phyloP scores from a whole-genome alignment of 2,113 vertebrate species.

The Halichoeres trimaculatus region DNA sequence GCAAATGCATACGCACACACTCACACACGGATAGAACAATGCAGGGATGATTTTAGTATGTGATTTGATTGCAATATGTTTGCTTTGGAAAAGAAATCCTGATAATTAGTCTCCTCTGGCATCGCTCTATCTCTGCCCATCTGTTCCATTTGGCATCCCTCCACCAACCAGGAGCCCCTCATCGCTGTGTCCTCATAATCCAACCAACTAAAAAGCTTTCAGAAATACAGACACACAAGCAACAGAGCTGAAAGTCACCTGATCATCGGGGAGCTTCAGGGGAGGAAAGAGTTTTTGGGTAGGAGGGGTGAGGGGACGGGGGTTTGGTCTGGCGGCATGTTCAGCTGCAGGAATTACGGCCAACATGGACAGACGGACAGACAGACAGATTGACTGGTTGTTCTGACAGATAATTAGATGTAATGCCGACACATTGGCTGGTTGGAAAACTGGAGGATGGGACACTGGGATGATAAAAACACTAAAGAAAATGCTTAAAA shows the following conservation, averaged over 20 bases:
- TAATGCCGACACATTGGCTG: constrained; percentile 67
- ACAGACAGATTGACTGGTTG: constrained; percentile 71
- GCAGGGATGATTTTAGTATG: constrained; percentile 77
- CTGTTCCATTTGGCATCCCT: constrained; percentile 74
- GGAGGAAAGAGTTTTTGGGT: background rate
- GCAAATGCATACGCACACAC: constrained; percentile 2
- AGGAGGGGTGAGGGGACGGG: background rate
- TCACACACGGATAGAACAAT: constrained; percentile 57
- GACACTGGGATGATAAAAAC: constrained; percentile 32
- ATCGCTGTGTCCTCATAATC: constrained; percentile 49
- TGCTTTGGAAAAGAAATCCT: constrained; percentile 76
- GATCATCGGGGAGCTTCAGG: constrained; percentile 33
- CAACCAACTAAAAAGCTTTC: constrained; percentile 62
- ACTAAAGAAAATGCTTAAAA: background rate
- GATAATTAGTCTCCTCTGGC: constrained; percentile 80
- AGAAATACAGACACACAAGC: constrained; percentile 45
- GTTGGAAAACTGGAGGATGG: constrained; percentile 26
- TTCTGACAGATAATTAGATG: constrained; percentile 76
- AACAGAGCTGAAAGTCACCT: constrained; percentile 48
- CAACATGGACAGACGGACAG: constrained; percentile 69
- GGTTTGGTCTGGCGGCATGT: constrained; percentile 41
- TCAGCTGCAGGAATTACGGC: constrained; percentile 36
- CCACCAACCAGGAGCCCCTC: constrained; percentile 70
- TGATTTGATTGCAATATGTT: constrained; percentile 82
- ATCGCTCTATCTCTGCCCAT: constrained; percentile 63